A percentile compares a stretch with the other conserved stretches of the same genome.
Conservation (phyloP, 2,888 invertebrate species). For the Allygus modestus region DNA sequence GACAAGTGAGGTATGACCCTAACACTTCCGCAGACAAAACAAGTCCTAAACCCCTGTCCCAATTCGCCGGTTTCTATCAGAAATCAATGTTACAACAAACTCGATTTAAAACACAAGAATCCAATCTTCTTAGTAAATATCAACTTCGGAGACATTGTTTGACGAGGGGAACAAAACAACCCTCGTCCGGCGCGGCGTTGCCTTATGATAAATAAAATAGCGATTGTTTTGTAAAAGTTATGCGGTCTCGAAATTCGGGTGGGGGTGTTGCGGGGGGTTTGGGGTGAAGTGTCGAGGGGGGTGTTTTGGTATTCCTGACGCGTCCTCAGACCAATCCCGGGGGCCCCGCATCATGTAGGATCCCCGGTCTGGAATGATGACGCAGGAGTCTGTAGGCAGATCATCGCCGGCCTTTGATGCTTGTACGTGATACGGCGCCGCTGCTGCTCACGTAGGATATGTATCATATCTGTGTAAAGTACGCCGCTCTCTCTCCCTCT, state of each 20-base stretch:
- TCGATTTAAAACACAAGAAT: slow-evolving; percentile 36
- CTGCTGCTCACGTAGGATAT: neutral
- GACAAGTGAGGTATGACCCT: neutral
- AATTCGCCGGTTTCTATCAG: slow-evolving; percentile 13
- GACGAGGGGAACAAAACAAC: slow-evolving; percentile 1
- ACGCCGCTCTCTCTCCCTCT: slow-evolving; percentile 4
- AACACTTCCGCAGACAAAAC: slow-evolving; percentile 13
- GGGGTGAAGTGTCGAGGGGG: neutral
- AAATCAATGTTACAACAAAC: slow-evolving; percentile 37
- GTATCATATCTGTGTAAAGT: slow-evolving; percentile 13
- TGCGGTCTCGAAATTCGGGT: slow-evolving; percentile 11
- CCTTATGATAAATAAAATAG: slow-evolving; percentile 21
- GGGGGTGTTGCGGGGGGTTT: neutral
- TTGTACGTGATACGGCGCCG: too few species aligned
- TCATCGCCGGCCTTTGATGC: slow-evolving; percentile 42
- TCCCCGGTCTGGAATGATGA: slow-evolving; percentile 43
- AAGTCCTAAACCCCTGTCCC: neutral
- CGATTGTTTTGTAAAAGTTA: slow-evolving; percentile 44
- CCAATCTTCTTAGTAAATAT: slow-evolving; percentile 35
- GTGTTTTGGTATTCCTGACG: slow-evolving; percentile 31
- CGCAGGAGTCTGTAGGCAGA: slow-evolving; percentile 48
- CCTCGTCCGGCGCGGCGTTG: neutral
- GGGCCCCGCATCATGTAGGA: slow-evolving; percentile 19
- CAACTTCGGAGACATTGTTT: slow-evolving; percentile 28
- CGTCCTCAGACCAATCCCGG: slow-evolving; percentile 24